Conservation (phyloP, 2,113 vertebrate genomes). For the Plestiodon gilberti region DNA sequence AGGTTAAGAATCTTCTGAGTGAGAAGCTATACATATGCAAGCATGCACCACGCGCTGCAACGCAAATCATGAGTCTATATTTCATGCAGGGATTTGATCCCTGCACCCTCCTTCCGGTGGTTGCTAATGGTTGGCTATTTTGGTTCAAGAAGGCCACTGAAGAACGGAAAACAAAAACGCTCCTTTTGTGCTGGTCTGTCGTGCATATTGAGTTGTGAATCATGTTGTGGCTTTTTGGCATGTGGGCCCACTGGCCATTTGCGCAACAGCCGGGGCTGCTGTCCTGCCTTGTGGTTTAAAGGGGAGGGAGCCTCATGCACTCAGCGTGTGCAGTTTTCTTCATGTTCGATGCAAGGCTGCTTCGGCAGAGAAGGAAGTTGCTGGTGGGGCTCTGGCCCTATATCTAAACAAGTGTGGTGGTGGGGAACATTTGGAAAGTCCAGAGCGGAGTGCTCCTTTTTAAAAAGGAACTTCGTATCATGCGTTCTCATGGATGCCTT, state of each 20-base stretch:
- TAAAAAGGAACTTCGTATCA: background rate
- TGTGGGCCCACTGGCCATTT: background rate
- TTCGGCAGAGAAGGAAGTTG: background rate
- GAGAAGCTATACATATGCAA: background rate
- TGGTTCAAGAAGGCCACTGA: slow-evolving; percentile 30
- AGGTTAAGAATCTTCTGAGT: background rate
- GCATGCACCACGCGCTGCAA: background rate
- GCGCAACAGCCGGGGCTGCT: background rate
- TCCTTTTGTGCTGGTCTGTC: slow-evolving; percentile 26
- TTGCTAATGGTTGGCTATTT: fast-evolving
- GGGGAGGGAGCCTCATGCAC: background rate
- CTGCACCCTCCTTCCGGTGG: background rate
- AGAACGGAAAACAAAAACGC: background rate
- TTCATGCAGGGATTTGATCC: background rate
- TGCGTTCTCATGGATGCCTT: background rate
- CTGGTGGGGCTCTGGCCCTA: background rate
- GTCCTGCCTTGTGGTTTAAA: background rate
- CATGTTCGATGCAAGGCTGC: background rate
- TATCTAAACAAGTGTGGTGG: background rate
- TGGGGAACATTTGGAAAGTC: too few species aligned
- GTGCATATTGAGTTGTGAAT: fast-evolving
- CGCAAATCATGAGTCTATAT: background rate
- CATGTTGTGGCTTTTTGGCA: fast-evolving
- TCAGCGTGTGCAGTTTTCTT: background rate
- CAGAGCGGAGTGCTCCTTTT: background rate